These are phyloP conservation scores for Zonitis immaculata DNA, from an alignment of 2,888 invertebrate species.

Conservation along the genomic window DNA sequence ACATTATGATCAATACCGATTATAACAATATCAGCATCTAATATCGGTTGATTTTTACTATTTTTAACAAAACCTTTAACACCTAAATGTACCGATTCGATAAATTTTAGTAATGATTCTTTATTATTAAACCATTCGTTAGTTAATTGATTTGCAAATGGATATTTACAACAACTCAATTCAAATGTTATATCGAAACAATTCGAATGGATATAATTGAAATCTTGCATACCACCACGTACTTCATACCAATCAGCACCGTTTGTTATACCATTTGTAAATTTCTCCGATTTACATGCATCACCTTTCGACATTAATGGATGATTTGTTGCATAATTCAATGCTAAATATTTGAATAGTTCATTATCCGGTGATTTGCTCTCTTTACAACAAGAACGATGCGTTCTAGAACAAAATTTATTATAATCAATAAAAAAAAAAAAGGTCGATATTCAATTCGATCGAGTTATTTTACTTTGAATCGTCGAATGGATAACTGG, in stretches of 20 bases:
- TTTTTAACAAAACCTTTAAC: slow-evolving; percentile 64
- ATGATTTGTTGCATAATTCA: slow-evolving; percentile 70
- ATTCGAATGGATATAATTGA: slow-evolving; percentile 92
- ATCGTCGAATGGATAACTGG: slow-evolving; percentile 95
- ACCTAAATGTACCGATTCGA: slow-evolving; percentile 77
- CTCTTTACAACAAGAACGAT: slow-evolving; percentile 64
- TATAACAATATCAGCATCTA: slow-evolving; percentile 72
- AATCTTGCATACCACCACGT: slow-evolving; percentile 96
- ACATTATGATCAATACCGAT: slow-evolving; percentile 76
- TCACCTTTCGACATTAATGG: slow-evolving; percentile 70
- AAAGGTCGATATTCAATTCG: too few species aligned
- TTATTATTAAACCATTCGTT: slow-evolving; percentile 83
- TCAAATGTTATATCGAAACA: slow-evolving; percentile 97
- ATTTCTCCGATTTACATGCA: slow-evolving; percentile 68
- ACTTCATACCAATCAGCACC: slow-evolving; percentile 91
- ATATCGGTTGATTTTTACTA: slow-evolving; percentile 57
- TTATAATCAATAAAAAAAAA: not conserved
- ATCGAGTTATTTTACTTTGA: slow-evolving; percentile 60
- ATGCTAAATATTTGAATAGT: slow-evolving; percentile 74
- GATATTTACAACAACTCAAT: slow-evolving; percentile 93
- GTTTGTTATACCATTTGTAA: slow-evolving; percentile 79
- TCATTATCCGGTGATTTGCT: slow-evolving; percentile 78
- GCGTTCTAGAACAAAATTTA: slow-evolving; percentile 44
- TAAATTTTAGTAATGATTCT: slow-evolving; percentile 75
- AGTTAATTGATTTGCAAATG: slow-evolving; percentile 63